A percentile compares a stretch with the other conserved stretches of the same genome.
Evolutionary conservation across 2,888 invertebrate species (phyloP).

Genomic region (Ischnura elegans): DNA sequence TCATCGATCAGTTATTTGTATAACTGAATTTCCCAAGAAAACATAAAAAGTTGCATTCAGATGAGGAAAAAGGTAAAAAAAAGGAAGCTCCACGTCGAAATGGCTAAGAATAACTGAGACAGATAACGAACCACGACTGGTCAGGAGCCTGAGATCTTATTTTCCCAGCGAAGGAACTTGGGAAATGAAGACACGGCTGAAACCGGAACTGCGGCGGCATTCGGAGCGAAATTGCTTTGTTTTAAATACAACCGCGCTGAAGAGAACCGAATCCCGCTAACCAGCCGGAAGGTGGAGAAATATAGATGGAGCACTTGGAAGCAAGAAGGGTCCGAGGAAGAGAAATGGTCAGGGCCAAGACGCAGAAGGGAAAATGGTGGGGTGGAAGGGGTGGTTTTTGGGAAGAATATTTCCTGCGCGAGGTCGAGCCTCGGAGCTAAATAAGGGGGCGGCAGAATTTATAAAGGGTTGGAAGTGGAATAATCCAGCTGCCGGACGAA

Average conservation of each 20-base stretch:
- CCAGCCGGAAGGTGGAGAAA: not conserved
- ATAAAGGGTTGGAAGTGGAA: conserved; percentile 53
- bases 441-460: conserved; percentile 16
- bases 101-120: no score
- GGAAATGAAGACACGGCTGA: not conserved
- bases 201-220: not conserved
- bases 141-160: no score
- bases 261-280: not conserved
- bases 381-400: no score
- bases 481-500: conserved; percentile 61
- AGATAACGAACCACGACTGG: no score
- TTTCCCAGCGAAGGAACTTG: no score
- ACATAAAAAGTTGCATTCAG: no score
- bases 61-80: no score
- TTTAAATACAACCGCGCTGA: not conserved
- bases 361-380: no score
- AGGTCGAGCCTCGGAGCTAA: not conserved
- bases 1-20: no score
- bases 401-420: not conserved
- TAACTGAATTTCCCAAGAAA: no score
- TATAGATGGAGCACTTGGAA: not conserved
- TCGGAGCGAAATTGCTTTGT: not conserved
- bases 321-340: not conserved
- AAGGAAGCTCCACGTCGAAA: no score
- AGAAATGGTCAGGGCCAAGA: conserved; percentile 11